phyloP scores from a whole-genome alignment of 2,797 vertebrate genomes.

The Mycteria americana region DNA sequence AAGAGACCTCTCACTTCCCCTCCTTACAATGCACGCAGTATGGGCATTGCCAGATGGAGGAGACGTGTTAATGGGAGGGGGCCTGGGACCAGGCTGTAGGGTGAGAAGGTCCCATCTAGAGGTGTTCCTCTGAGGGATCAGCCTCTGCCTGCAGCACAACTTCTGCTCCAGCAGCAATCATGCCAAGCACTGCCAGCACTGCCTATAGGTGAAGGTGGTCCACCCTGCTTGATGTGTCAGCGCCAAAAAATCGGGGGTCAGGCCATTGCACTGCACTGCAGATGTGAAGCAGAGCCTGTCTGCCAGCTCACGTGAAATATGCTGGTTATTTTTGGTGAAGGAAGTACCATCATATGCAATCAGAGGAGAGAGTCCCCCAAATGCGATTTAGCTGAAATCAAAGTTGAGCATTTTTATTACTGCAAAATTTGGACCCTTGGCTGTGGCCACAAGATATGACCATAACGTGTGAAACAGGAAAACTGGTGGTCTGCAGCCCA shows the following conservation, averaged over 20 bases:
- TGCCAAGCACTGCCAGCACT: background rate
- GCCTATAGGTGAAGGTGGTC: background rate
- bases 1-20: background rate
- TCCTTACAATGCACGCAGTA: background rate
- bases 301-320: background rate
- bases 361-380: background rate
- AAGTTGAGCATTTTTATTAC: background rate
- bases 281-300: background rate
- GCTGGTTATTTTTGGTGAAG: background rate
- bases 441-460: background rate
- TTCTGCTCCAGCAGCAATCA: background rate
- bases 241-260: background rate
- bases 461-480: background rate
- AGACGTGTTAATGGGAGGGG: accelerated
- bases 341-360: background rate
- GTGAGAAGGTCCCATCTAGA: background rate
- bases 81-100: background rate
- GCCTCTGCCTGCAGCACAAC: background rate
- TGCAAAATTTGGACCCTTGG: background rate
- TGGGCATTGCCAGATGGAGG: background rate
- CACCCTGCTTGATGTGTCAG: background rate
- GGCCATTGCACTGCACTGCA: background rate
- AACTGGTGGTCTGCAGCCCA: background rate
- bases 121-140: background rate
- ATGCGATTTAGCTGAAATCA: background rate